Conservation (phyloP, 2,797 vertebrate species). For the Serranus cabrilla region DNA sequence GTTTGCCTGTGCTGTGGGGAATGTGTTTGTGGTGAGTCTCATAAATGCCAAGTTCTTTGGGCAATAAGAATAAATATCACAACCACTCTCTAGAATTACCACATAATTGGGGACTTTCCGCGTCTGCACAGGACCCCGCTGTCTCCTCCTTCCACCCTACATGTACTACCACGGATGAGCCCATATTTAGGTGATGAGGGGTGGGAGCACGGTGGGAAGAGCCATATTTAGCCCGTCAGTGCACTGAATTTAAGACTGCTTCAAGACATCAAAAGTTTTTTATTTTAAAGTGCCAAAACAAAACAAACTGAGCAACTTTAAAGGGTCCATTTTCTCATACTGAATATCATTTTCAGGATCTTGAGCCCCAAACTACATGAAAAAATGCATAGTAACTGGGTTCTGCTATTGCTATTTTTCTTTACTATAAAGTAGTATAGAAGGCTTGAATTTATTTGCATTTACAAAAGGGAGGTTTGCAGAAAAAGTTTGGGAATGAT, state of each 20-base stretch:
- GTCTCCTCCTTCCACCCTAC: constrained; percentile 71
- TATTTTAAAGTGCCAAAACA: not conserved
- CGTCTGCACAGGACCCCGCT: constrained; percentile 78
- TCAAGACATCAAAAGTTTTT: constrained; percentile 21
- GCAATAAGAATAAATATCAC: constrained; percentile 88
- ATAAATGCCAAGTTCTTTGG: constrained; percentile 87
- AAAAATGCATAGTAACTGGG: not conserved
- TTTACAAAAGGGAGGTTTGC: no score
- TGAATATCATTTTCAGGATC: not conserved
- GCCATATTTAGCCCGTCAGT: constrained; percentile 59
- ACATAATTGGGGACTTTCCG: constrained; percentile 92
- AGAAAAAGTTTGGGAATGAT: no score
- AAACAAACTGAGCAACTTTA: not conserved
- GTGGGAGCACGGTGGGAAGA: constrained; percentile 43
- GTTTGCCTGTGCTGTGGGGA: constrained; percentile 80
- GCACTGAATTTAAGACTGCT: constrained; percentile 34
- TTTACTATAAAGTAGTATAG: no score
- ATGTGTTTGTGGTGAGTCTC: constrained; percentile 86
- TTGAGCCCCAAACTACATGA: not conserved
- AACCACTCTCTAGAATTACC: constrained; percentile 87
- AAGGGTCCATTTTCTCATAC: not conserved
- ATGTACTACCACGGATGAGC: constrained; percentile 64
- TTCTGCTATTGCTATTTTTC: no score
- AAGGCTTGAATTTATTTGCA: no score
- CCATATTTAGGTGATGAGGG: constrained; percentile 67